Evolutionary conservation across 2,797 vertebrate genomes (phyloP).

Genomic region (Sphenopsis melanotis): DNA sequence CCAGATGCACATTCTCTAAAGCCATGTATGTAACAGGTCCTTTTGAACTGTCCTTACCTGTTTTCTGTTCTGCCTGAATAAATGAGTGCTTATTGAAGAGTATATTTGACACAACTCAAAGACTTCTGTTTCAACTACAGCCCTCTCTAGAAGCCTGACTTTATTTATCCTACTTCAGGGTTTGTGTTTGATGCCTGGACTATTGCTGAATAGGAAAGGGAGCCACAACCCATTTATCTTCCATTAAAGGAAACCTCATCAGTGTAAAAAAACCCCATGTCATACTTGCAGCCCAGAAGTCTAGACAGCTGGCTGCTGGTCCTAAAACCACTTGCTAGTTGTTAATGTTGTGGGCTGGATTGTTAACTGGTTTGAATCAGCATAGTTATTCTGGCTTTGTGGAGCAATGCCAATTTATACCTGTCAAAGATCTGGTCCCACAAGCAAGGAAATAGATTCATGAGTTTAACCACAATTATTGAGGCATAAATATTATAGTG

Average conservation of each 20-base stretch:
- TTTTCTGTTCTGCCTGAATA: neutral
- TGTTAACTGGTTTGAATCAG: neutral
- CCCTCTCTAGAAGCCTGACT: neutral
- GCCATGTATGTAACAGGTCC: neutral
- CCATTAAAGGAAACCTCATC: constrained; percentile 4
- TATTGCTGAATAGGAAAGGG: neutral
- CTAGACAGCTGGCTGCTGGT: constrained; percentile 18
- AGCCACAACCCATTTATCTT: neutral
- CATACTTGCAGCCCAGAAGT: neutral
- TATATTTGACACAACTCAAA: neutral
- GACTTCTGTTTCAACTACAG: neutral
- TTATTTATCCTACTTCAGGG: neutral
- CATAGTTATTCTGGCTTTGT: neutral
- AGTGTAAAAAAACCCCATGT: neutral
- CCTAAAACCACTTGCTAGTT: neutral
- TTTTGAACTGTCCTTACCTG: neutral
- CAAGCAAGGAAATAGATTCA: neutral
- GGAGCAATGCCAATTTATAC: neutral
- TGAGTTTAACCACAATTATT: neutral
- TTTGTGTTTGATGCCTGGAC: neutral
- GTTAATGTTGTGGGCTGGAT: neutral
- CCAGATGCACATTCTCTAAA: neutral
- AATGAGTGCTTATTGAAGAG: neutral
- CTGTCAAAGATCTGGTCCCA: neutral
- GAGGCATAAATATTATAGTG: neutral